phyloP scores from a whole-genome alignment of 1,140 invertebrate genomes.

The Aphidius ervi region DNA sequence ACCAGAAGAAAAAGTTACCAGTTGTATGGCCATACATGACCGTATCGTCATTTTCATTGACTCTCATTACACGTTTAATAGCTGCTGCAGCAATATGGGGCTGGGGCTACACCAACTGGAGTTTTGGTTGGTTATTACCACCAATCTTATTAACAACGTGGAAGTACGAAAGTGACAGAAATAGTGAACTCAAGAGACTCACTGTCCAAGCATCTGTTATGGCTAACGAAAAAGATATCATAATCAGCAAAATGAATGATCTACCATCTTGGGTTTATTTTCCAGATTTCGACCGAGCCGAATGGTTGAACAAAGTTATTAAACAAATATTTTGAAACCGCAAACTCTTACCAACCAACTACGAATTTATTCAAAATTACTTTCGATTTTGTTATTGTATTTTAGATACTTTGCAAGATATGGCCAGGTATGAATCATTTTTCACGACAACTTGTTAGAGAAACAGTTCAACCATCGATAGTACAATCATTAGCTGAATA shows the following conservation, averaged over 20 bases:
- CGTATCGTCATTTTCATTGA: constrained; percentile 34
- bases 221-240: constrained; percentile 80
- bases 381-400: constrained; percentile 22
- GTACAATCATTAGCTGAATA: constrained; percentile 72
- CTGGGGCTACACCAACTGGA: constrained; percentile 80
- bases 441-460: constrained; percentile 74
- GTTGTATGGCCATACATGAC: constrained; percentile 44
- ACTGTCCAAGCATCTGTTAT: constrained; percentile 75
- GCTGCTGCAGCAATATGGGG: constrained; percentile 71
- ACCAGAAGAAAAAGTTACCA: background rate
- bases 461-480: constrained; percentile 80
- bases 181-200: constrained; percentile 69
- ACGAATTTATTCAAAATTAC: constrained; percentile 13
- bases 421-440: constrained; percentile 96
- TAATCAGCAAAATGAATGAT: constrained; percentile 80
- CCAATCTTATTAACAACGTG: constrained; percentile 76
- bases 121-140: constrained; percentile 81
- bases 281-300: constrained; percentile 88
- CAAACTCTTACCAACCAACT: background rate
- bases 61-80: constrained; percentile 44
- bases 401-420: constrained; percentile 82
- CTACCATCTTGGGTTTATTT: constrained; percentile 94
- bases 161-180: constrained; percentile 72
- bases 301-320: constrained; percentile 89
- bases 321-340: constrained; percentile 2